Conservation (phyloP, 2,797 vertebrate species). For the Rhodeus uyekii region DNA sequence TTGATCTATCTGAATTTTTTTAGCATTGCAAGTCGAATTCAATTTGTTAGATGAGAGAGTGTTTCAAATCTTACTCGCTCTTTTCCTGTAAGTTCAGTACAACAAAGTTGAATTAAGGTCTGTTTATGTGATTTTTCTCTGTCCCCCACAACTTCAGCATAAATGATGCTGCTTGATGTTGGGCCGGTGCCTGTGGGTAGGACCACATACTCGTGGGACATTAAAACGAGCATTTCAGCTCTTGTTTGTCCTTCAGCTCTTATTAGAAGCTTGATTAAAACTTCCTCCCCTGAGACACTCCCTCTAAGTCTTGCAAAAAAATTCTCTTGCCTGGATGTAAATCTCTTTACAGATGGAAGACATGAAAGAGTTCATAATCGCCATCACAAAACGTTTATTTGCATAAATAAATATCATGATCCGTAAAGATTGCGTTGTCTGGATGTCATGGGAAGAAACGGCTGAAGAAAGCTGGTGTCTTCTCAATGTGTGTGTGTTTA, state of each 20-base stretch:
- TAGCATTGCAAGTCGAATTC: no score
- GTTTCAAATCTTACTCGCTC: not conserved
- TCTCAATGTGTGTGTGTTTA: not conserved
- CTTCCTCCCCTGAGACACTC: constrained; percentile 3
- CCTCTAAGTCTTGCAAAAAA: not conserved
- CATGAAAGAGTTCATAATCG: not conserved
- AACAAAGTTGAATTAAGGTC: not conserved
- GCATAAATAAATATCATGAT: constrained; percentile 15
- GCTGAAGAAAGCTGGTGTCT: not conserved
- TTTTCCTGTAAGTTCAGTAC: not conserved
- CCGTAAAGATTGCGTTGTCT: not conserved
- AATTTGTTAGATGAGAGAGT: not conserved
- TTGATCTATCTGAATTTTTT: no score
- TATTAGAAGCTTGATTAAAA: constrained; percentile 33
- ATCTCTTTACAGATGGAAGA: not conserved
- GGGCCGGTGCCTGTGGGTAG: constrained; percentile 12
- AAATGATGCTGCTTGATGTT: constrained; percentile 38
- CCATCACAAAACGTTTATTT: not conserved
- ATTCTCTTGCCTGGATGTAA: not conserved
- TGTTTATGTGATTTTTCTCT: constrained; percentile 11
- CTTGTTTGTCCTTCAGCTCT: constrained; percentile 18
- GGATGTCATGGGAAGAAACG: not conserved
- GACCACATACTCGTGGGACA: not conserved
- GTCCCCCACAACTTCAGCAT: not conserved
- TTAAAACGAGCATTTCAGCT: constrained; percentile 24